phyloP scores from a whole-genome alignment of 53 echinoderm and acorn worm species.

The Hippasteria phrygiana region DNA sequence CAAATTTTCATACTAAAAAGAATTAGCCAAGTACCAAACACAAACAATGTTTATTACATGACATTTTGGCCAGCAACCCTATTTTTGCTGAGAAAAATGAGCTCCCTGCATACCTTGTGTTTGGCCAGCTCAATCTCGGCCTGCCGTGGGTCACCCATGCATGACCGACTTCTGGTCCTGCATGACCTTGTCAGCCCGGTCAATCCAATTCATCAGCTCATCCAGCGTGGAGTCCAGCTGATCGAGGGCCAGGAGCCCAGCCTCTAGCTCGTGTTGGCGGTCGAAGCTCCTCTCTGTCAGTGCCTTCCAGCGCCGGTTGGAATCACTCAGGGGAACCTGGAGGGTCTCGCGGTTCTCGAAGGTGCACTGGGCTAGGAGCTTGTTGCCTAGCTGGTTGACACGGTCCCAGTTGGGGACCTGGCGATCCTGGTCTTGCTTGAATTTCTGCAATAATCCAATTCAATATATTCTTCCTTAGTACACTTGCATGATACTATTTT shows the following conservation, averaged over 20 bases:
- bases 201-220: conserved; percentile 92
- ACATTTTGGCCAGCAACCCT: too few relatives aligned
- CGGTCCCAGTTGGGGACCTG: conserved; percentile 78
- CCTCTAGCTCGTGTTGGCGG: conserved; percentile 95
- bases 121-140: conserved; percentile 95
- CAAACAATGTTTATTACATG: too few relatives aligned
- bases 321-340: conserved; percentile 86
- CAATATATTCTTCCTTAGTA: neutral
- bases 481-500: too few relatives aligned
- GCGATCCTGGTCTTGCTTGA: conserved; percentile 85
- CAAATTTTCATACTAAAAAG: too few relatives aligned
- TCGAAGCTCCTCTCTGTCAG: conserved; percentile 83
- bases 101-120: conserved; percentile 76
- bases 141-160: conserved; percentile 81
- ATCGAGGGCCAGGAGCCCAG: conserved; percentile 92
- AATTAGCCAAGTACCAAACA: too few relatives aligned
- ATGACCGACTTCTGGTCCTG: conserved; percentile 79
- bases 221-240: conserved; percentile 93
- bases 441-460: conserved; percentile 64
- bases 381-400: conserved; percentile 85
- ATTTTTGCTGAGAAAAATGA: too few relatives aligned
- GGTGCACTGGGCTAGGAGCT: conserved; percentile 84
- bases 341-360: conserved; percentile 80
- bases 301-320: conserved; percentile 92
- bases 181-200: conserved; percentile 80